A percentile compares a stretch with the other conserved stretches of the same genome.
Evolutionary conservation across 2,888 invertebrate species (phyloP).

Genomic region (Nasonia oneida): DNA sequence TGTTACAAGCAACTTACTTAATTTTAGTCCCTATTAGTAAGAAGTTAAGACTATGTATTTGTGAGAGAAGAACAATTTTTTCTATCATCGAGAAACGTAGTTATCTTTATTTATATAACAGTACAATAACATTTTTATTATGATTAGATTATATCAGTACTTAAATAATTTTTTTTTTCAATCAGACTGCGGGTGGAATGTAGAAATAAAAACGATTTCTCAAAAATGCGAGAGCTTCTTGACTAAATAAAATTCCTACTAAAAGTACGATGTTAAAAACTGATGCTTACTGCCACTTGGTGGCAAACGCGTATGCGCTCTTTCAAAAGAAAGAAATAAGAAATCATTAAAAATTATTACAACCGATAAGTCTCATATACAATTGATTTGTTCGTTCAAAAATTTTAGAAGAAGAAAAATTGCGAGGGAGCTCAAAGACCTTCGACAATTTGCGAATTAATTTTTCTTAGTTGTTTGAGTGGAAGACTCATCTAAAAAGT

Average conservation of each 20-base stretch:
- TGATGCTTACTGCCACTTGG: constrained; percentile 58
- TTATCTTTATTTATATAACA: constrained; percentile 41
- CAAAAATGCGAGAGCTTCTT: not conserved
- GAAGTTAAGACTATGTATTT: not conserved
- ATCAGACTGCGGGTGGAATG: constrained; percentile 10
- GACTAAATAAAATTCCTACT: constrained; percentile 21
- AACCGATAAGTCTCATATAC: constrained; percentile 31
- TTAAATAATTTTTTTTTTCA: not conserved
- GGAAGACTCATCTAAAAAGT: constrained; percentile 60
- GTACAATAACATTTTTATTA: constrained; percentile 32
- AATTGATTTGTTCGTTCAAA: constrained; percentile 40
- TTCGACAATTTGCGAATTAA: constrained; percentile 9
- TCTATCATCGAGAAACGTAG: constrained; percentile 21
- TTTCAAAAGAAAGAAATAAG: constrained; percentile 62
- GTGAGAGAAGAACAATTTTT: constrained; percentile 17
- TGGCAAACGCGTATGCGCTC: constrained; percentile 56
- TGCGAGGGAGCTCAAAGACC: not conserved
- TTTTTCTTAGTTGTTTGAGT: constrained; percentile 11
- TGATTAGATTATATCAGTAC: not conserved
- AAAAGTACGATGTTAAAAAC: constrained; percentile 22
- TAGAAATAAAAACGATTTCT: constrained; percentile 24
- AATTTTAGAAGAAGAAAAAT: constrained; percentile 31
- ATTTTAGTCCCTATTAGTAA: constrained; percentile 1
- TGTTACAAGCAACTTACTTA: not conserved
- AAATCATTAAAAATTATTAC: constrained; percentile 47